Conservation (phyloP, 2,113 vertebrate species). For the Pica pica region DNA sequence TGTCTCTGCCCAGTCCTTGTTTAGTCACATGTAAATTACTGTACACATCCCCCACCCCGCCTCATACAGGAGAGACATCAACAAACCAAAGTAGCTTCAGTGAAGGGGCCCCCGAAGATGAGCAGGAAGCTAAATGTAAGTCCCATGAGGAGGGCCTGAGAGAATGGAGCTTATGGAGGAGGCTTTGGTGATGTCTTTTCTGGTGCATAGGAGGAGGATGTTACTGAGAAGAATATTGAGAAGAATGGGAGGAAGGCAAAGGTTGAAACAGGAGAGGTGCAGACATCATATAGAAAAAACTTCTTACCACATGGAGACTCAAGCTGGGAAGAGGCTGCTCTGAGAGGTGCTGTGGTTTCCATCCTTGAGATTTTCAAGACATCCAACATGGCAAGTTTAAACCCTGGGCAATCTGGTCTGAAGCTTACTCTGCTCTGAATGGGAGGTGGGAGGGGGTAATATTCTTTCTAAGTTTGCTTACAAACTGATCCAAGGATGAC, state of each 20-base stretch:
- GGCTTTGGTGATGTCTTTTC: background rate
- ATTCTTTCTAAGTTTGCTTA: background rate
- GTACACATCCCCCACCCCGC: background rate
- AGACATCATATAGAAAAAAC: background rate
- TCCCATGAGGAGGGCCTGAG: background rate
- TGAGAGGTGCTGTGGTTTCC: background rate
- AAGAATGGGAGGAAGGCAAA: background rate
- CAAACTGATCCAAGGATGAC: background rate
- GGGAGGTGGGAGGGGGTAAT: background rate
- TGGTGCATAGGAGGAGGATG: background rate
- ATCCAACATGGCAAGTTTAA: background rate
- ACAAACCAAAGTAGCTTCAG: background rate
- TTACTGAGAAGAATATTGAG: background rate
- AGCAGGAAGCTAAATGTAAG: background rate
- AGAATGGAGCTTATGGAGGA: background rate
- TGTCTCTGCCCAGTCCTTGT: background rate
- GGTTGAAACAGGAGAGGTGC: background rate
- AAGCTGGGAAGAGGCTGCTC: background rate
- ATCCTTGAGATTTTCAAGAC: background rate
- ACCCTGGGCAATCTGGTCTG: background rate
- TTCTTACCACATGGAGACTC: background rate
- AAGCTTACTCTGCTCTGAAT: background rate
- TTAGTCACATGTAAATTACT: background rate
- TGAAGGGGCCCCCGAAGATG: fast-evolving
- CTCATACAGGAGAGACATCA: background rate